Base-by-base conservation (phyloP, 2,113 vertebrate species). In the Todiramphus chloris region DNA sequence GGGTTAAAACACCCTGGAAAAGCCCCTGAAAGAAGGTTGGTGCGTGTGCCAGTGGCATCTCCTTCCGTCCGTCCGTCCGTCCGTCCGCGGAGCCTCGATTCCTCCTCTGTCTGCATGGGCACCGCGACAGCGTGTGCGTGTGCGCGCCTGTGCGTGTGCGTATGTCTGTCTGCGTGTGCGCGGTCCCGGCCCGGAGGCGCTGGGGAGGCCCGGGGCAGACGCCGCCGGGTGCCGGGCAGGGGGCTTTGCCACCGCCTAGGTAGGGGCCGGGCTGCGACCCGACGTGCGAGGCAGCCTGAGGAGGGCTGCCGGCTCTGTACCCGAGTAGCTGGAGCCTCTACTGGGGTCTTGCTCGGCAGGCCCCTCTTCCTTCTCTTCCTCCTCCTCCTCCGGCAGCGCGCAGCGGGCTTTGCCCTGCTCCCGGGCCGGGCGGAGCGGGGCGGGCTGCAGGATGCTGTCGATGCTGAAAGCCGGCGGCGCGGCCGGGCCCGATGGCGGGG, bases 381-480 rank as follows among this genome's bases (percentile, higher is more conserved):
- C 80, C 51, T 95, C 80, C 51, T 90, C 82, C 86, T 86, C 79
- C 31, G 64, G 89, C 87, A 48, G 88, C 50, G 37, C 56, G 60
- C 62, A 81, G 93, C 44, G 37, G 46, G 56, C 87, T 53, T 44
- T 80, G 44, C 56, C 63, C 46, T 9, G 76, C 50, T 91, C 74
- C 66, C 23, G 3, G 74, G n/a, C 83, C 13, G 64, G 60, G 35
- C 80, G 56, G 67, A 62, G 55, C 63, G 94, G 95, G 4, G 80
- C 76, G 69, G 46, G 58, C 80, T 89, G 81, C 48, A 96, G 92
- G 74, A 97, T 96, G 69, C 95, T 94, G 79, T 94, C 95, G 53
- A 96, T 95, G 93, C 96, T 96, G 90, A 97, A 97, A 43, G 94
- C 74, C 35, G 93, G 91, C 43, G 87, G 83, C 6, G 67, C 48